Percentiles rank a stretch among this genome's conserved stretches.
Evolutionary conservation across 2,113 vertebrate species (phyloP).

Genomic region (Dicentrarchus labrax): DNA sequence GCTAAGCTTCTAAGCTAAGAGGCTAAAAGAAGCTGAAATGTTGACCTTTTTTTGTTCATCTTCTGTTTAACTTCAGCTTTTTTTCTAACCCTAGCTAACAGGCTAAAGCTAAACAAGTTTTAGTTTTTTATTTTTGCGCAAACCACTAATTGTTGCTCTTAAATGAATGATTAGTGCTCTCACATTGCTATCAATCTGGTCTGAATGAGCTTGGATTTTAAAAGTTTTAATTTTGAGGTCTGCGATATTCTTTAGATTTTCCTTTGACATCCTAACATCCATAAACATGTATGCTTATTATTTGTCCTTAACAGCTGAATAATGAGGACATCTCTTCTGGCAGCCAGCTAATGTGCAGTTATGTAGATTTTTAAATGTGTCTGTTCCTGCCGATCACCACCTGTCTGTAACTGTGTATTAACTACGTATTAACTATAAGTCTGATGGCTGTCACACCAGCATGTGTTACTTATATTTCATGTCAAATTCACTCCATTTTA

Average conservation of each 20-base stretch:
- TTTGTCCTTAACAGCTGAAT: too few relatives aligned
- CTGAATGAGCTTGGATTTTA: not conserved
- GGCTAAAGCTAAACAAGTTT: not conserved
- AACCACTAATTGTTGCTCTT: not conserved
- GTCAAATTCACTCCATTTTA: not conserved
- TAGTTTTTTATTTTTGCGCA: not conserved
- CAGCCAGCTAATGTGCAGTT: not conserved
- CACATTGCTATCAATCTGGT: not conserved
- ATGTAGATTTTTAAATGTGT: not conserved
- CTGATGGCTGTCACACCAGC: constrained; percentile 21
- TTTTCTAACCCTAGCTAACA: not conserved
- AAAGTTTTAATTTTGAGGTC: not conserved
- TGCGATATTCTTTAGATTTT: not conserved
- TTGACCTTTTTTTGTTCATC: not conserved
- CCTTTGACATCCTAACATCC: not conserved
- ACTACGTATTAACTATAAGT: not conserved
- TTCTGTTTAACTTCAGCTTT: not conserved
- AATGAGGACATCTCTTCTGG: not conserved
- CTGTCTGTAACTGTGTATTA: not conserved
- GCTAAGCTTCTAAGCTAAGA: not conserved
- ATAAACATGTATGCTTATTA: too few relatives aligned
- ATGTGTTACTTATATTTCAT: not conserved
- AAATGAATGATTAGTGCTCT: not conserved
- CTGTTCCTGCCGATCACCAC: not conserved
- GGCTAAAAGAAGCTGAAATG: not conserved